Evolutionary conservation across 2,888 invertebrate genomes (phyloP).

Genomic region (Dynastes tityus): DNA sequence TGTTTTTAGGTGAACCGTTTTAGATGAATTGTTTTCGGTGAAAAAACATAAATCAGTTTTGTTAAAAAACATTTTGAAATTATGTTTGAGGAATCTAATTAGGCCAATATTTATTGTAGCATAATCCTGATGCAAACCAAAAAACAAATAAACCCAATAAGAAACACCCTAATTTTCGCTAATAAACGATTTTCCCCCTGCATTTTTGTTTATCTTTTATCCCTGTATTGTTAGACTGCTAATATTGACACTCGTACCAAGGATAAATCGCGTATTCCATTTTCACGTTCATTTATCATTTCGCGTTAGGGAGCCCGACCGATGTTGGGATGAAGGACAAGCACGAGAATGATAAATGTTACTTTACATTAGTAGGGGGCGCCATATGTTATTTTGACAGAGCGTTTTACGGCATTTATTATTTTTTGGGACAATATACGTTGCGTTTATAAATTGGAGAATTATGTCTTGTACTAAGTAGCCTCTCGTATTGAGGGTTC

Average conservation of each 20-base stretch:
- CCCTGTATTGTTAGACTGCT: neutral
- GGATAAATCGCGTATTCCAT: neutral
- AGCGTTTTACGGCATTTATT: neutral
- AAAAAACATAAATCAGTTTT: too few relatives aligned
- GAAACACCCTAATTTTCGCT: too few relatives aligned
- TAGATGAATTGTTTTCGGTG: too few relatives aligned
- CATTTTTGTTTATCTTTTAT: too few relatives aligned
- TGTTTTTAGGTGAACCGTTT: too few relatives aligned
- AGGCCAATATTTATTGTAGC: too few relatives aligned
- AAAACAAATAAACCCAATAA: too few relatives aligned
- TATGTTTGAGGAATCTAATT: too few relatives aligned
- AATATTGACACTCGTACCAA: neutral
- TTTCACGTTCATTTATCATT: constrained; percentile 18
- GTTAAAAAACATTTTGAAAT: too few relatives aligned
- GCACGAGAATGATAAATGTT: constrained; percentile 25
- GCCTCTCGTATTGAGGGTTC: neutral
- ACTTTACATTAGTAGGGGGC: constrained; percentile 4
- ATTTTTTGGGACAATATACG: neutral
- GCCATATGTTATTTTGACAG: constrained; percentile 16
- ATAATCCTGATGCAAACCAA: too few relatives aligned
- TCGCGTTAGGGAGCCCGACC: neutral
- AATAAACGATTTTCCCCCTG: too few relatives aligned
- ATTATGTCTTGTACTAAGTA: neutral
- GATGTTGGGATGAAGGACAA: constrained; percentile 6
- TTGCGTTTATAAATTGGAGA: neutral